A percentile compares a stretch with the other conserved stretches of the same genome.
Evolutionary conservation across 1,140 invertebrate genomes (phyloP).

Genomic region (Macrobrachium rosenbergii): DNA sequence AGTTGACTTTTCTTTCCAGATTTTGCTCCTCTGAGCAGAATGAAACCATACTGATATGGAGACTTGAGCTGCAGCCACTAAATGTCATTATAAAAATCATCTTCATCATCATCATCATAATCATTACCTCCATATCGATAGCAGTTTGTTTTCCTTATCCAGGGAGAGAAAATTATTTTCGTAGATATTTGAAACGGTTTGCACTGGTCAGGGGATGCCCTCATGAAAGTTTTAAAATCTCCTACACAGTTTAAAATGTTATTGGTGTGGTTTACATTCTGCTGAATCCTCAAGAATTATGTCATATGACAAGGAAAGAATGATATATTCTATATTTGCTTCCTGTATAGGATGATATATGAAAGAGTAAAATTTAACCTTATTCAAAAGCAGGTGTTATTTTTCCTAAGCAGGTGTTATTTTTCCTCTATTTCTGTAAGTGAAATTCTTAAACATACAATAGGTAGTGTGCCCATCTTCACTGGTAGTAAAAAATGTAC

Average conservation of each 20-base stretch:
- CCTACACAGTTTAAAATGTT: not conserved
- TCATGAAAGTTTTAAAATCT: not conserved
- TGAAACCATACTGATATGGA: constrained; percentile 35
- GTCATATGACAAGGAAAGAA: not conserved
- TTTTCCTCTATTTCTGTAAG: no score
- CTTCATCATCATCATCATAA: not conserved
- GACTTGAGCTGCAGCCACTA: no score
- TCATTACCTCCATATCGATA: not conserved
- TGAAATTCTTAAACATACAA: no score
- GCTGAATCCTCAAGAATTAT: not conserved
- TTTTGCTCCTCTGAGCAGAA: constrained; percentile 35
- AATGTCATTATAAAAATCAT: not conserved
- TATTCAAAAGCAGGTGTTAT: no score
- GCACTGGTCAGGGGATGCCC: not conserved
- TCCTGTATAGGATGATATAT: constrained; percentile 3
- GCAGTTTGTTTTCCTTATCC: not conserved
- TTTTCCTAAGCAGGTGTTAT: no score
- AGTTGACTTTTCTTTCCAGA: not conserved
- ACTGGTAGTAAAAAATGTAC: constrained; percentile 7
- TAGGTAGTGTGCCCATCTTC: not conserved
- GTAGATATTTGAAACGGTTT: not conserved
- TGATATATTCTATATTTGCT: constrained; percentile 13
- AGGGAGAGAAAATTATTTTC: not conserved
- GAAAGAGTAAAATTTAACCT: not conserved
- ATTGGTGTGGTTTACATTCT: constrained; percentile 24